phyloP scores from a whole-genome alignment of 2,797 vertebrate species.

The Bucorvus abyssinicus region DNA sequence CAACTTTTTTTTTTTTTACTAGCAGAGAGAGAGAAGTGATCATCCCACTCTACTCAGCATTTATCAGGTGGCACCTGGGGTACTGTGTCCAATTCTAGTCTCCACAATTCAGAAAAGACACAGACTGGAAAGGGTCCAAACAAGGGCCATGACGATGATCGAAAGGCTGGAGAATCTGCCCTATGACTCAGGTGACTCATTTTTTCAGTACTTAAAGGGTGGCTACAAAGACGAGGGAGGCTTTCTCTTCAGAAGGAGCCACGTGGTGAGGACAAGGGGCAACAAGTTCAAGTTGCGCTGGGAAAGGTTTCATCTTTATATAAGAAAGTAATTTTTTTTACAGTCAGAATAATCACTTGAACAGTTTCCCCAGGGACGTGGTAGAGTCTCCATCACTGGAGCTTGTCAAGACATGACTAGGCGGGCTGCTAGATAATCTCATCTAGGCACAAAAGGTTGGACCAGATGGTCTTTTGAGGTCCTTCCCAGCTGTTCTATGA shows the following conservation, averaged over 20 bases:
- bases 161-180: background rate
- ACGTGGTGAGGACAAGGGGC: background rate
- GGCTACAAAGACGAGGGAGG: background rate
- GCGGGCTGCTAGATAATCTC: background rate
- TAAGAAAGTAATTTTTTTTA: background rate
- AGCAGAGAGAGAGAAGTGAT: background rate
- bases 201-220: background rate
- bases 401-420: background rate
- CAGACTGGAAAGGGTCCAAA: background rate
- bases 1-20: background rate
- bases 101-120: no score
- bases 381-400: background rate
- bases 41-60: background rate
- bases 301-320: background rate
- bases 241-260: background rate
- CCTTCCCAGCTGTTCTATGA: background rate
- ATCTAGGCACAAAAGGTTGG: background rate
- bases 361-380: background rate
- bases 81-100: background rate
- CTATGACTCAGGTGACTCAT: background rate
- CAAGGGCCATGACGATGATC: background rate
- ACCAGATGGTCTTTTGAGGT: background rate
- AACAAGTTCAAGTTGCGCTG: background rate
- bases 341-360: background rate
- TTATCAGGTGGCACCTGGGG: background rate